phyloP scores from a whole-genome alignment of 2,888 invertebrate species.

The Emmelina monodactyla region DNA sequence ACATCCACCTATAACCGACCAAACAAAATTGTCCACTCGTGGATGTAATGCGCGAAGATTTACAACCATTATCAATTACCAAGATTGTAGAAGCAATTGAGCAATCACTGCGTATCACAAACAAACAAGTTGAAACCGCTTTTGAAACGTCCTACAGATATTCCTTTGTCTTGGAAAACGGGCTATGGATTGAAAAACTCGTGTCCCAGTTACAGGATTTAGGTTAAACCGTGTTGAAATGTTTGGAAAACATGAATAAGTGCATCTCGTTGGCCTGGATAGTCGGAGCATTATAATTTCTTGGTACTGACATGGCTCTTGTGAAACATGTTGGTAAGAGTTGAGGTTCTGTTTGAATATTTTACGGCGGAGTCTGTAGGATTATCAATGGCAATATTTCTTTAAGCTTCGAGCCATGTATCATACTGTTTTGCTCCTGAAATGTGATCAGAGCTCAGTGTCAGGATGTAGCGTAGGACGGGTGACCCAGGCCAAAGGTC shows the following conservation, averaged over 20 bases:
- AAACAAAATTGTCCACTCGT: background rate
- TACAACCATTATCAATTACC: constrained; percentile 29
- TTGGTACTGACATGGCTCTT: background rate
- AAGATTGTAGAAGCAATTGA: constrained; percentile 19
- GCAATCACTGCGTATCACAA: background rate
- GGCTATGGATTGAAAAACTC: background rate
- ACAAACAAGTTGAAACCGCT: background rate
- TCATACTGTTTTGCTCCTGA: too few relatives aligned
- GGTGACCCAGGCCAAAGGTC: constrained; percentile 1
- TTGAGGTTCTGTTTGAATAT: too few relatives aligned
- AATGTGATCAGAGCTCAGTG: background rate
- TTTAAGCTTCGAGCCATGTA: too few relatives aligned
- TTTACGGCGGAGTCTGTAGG: too few relatives aligned
- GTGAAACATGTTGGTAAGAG: background rate
- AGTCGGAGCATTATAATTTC: background rate
- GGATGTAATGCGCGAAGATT: constrained; percentile 25
- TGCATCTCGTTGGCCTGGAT: background rate
- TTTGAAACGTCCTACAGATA: background rate
- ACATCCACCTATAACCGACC: background rate
- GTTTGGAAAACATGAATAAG: constrained; percentile 1
- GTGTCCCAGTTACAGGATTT: background rate
- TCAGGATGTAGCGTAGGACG: background rate
- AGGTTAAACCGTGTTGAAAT: background rate
- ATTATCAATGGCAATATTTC: too few relatives aligned
- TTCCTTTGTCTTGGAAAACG: background rate